phyloP scores from a whole-genome alignment of 2,888 invertebrate genomes.

The Caenorhabditis becei region DNA sequence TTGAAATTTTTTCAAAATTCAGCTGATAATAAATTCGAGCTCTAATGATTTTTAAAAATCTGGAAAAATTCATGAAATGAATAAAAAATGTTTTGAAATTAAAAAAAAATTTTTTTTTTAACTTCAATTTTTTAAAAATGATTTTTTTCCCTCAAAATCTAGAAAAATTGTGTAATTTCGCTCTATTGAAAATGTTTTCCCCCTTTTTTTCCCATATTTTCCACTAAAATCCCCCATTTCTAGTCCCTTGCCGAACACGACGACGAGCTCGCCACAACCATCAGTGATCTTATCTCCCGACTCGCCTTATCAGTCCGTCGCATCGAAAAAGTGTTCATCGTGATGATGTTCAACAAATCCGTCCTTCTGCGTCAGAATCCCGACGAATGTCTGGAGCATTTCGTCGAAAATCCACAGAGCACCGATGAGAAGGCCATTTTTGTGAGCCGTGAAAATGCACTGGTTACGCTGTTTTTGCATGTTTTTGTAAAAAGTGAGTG shows the following conservation, averaged over 20 bases:
- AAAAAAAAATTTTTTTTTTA: too few species aligned
- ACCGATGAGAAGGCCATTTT: constrained; percentile 23
- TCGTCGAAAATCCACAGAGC: constrained; percentile 2
- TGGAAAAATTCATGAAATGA: too few species aligned
- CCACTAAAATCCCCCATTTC: constrained; percentile 7
- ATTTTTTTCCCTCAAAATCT: too few species aligned
- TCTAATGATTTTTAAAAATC: too few species aligned
- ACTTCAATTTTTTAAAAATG: too few species aligned
- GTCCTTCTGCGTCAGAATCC: constrained; percentile 38
- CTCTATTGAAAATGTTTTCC: too few species aligned
- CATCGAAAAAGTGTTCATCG: constrained; percentile 50
- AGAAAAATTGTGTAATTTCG: too few species aligned
- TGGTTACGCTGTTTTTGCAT: constrained; percentile 36
- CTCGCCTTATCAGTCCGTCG: constrained; percentile 15
- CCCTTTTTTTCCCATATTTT: too few species aligned
- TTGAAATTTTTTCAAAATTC: too few species aligned
- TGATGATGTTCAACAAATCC: constrained; percentile 47
- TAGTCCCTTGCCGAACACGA: constrained; percentile 47
- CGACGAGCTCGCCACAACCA: constrained; percentile 37
- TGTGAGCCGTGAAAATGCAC: constrained; percentile 32
- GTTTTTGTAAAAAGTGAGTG: constrained; percentile 55
- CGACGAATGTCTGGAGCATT: constrained; percentile 23
- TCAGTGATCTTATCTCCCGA: constrained; percentile 45
- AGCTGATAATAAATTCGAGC: too few species aligned
- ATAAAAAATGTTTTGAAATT: too few species aligned